phyloP scores from a whole-genome alignment of 2,888 invertebrate species.

The Cephus spinipes region DNA sequence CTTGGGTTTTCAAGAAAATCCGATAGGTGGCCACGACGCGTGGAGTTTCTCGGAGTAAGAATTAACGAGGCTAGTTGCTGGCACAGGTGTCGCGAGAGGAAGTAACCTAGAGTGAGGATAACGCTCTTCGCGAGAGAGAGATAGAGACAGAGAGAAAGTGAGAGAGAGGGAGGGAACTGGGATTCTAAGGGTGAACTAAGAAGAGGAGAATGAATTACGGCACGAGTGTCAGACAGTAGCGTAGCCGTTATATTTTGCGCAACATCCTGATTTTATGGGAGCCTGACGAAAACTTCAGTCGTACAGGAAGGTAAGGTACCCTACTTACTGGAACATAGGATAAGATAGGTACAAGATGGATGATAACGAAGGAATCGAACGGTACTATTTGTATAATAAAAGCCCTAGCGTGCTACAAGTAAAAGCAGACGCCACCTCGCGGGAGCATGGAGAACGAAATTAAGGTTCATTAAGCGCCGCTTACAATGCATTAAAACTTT shows the following conservation, averaged over 20 bases:
- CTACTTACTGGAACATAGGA: neutral
- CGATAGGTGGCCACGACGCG: neutral
- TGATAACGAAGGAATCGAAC: neutral
- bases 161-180: constrained; percentile 1
- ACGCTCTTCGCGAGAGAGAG: constrained; percentile 12
- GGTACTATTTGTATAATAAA: neutral
- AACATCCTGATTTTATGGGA: constrained; percentile 67
- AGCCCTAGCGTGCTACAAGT: neutral
- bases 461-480: constrained; percentile 12
- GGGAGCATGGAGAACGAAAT: neutral
- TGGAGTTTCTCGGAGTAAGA: constrained; percentile 43
- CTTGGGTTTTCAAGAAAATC: neutral
- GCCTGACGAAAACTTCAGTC: constrained; percentile 38
- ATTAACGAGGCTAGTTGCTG: constrained; percentile 67
- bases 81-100: constrained; percentile 62
- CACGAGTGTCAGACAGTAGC: constrained; percentile 59
- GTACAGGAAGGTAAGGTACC: constrained; percentile 16
- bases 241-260: constrained; percentile 64
- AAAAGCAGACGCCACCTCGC: neutral
- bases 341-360: neutral
- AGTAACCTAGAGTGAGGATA: constrained; percentile 39
- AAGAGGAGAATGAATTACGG: constrained; percentile 60
- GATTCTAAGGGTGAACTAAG: constrained; percentile 2
- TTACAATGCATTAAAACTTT: constrained; percentile 28
- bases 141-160: constrained; percentile 35